Conservation (phyloP, 2,888 invertebrate genomes). For the Emmelina monodactyla region DNA sequence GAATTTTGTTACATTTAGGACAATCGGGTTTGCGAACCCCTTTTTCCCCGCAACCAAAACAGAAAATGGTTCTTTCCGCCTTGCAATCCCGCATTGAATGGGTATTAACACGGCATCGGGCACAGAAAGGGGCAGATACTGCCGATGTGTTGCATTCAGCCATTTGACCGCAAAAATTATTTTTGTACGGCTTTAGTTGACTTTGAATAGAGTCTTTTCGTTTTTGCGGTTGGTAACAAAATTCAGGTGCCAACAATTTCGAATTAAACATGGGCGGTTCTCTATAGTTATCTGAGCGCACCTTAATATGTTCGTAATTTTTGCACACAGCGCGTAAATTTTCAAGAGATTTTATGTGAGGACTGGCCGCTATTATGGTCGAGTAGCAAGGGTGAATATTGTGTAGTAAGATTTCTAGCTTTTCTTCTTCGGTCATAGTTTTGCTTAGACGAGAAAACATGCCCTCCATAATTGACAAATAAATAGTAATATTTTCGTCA, state of each 20-base stretch:
- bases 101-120: slow-evolving; percentile 1
- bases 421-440: slow-evolving; percentile 4
- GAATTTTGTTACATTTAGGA: slow-evolving; percentile 4
- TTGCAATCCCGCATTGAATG: slow-evolving; percentile 7
- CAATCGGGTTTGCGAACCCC: slow-evolving; percentile 6
- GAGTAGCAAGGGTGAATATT: slow-evolving; percentile 15
- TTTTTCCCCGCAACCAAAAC: slow-evolving; percentile 9
- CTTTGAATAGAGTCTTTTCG: no score
- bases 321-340: slow-evolving; percentile 7
- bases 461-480: slow-evolving; percentile 13
- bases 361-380: slow-evolving; percentile 5
- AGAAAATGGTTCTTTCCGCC: slow-evolving; percentile 3
- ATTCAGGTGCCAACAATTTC: slow-evolving; percentile 12
- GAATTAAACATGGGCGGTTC: slow-evolving; percentile 8
- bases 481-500: slow-evolving; percentile 13
- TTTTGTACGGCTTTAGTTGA: background rate
- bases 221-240: slow-evolving; percentile 4
- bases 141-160: background rate
- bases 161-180: background rate
- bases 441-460: slow-evolving; percentile 10
- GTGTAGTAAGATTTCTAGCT: slow-evolving; percentile 9
- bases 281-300: slow-evolving; percentile 4
- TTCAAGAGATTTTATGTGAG: slow-evolving; percentile 9
- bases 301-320: slow-evolving; percentile 12
- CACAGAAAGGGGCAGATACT: slow-evolving; percentile 1